These are phyloP conservation scores for Tenthredo distinguenda DNA, from an alignment of 2,888 invertebrate species.

Conservation along the genomic window DNA sequence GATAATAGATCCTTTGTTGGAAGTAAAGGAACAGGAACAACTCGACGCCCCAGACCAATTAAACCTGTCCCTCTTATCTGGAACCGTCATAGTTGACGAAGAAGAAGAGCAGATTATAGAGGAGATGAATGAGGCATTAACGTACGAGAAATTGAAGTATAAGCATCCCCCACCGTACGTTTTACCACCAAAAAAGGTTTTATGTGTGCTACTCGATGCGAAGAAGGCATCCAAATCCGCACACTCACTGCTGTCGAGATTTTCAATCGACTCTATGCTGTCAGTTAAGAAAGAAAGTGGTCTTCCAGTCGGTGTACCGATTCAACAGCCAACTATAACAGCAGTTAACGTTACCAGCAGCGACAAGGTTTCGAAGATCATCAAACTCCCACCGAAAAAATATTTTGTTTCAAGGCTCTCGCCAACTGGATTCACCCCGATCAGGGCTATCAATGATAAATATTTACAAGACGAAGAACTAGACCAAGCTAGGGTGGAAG, in stretches of 20 bases:
- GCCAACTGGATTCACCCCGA: constrained; percentile 69
- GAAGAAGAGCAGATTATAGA: constrained; percentile 54
- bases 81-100: constrained; percentile 65
- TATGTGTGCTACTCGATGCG: constrained; percentile 69
- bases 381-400: constrained; percentile 70
- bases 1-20: constrained; percentile 62
- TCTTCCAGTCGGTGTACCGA: constrained; percentile 54
- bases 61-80: constrained; percentile 71
- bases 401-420: constrained; percentile 70
- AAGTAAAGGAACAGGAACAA: constrained; percentile 64
- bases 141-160: constrained; percentile 71
- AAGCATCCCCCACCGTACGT: constrained; percentile 72
- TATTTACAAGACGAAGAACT: constrained; percentile 64
- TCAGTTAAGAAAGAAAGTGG: constrained; percentile 66
- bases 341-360: constrained; percentile 34
- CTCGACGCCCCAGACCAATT: constrained; percentile 68
- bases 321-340: constrained; percentile 54
- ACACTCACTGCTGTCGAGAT: constrained; percentile 73
- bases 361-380: constrained; percentile 65
- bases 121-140: constrained; percentile 59
- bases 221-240: constrained; percentile 72
- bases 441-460: constrained; percentile 72
- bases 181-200: constrained; percentile 66
- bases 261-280: constrained; percentile 73
- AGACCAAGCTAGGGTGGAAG: constrained; percentile 58